A percentile compares a stretch with the other conserved stretches of the same genome.
Evolutionary conservation across 2,888 invertebrate genomes (phyloP).

Genomic region (Petrophora chlorosata): DNA sequence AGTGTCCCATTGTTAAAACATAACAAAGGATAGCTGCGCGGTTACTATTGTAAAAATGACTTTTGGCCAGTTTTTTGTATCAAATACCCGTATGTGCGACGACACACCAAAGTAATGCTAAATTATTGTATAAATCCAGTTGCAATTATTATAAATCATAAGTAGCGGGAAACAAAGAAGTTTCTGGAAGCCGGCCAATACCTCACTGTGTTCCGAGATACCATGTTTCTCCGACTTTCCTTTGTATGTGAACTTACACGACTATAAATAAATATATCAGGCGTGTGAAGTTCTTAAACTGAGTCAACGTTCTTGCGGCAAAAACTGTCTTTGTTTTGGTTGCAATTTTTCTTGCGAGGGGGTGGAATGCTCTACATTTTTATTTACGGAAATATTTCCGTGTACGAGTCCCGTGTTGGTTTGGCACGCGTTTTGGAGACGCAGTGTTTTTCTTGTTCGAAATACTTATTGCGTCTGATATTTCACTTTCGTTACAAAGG

Average conservation of each 20-base stretch:
- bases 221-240: conserved; percentile 49
- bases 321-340: conserved; percentile 34
- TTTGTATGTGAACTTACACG: conserved; percentile 60
- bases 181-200: conserved; percentile 62
- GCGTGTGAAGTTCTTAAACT: conserved; percentile 36
- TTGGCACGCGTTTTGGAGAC: conserved; percentile 15
- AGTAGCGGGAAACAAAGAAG: conserved; percentile 65
- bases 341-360: not conserved
- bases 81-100: no score
- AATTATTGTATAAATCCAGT: conserved; percentile 31
- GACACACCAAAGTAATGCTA: conserved; percentile 35
- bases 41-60: no score
- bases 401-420: conserved; percentile 12
- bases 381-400: conserved; percentile 31
- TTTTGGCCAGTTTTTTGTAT: no score
- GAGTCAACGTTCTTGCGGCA: conserved; percentile 57
- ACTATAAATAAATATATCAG: conserved; percentile 50
- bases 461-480: conserved; percentile 12
- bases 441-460: conserved; percentile 3
- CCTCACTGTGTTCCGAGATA: conserved; percentile 42
- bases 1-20: no score
- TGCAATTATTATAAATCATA: conserved; percentile 54
- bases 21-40: no score
- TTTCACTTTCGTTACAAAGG: not conserved
- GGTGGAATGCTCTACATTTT: conserved; percentile 11